phyloP scores from a whole-genome alignment of 2,797 vertebrate species.

The Gymnopithys bicolor region DNA sequence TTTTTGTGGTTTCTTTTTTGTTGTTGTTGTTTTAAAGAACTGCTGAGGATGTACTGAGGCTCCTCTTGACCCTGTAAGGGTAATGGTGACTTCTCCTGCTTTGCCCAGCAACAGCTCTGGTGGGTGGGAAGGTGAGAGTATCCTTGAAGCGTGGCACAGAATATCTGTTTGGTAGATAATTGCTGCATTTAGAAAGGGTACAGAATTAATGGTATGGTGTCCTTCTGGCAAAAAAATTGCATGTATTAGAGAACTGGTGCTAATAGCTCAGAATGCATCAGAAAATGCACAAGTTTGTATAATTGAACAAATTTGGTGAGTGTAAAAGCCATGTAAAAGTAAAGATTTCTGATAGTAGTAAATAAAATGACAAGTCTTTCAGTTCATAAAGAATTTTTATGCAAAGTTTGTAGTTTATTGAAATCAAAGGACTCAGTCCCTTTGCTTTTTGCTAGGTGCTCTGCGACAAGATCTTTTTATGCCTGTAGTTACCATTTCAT shows the following conservation, averaged over 20 bases:
- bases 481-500: neutral
- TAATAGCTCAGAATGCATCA: conserved; percentile 15
- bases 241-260: neutral
- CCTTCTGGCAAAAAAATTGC: neutral
- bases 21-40: neutral
- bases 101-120: neutral
- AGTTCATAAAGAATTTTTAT: neutral
- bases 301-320: neutral
- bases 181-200: conserved; percentile 29
- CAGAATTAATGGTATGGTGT: conserved; percentile 30
- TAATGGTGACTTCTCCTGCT: neutral
- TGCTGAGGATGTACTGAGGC: neutral
- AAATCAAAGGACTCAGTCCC: neutral
- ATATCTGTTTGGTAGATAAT: conserved; percentile 31
- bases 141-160: conserved; percentile 23
- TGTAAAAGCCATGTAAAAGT: neutral
- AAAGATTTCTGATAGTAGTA: neutral
- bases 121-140: conserved; percentile 23
- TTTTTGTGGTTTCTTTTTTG: neutral
- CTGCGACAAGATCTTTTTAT: neutral
- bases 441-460: neutral
- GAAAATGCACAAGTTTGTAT: neutral
- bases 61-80: neutral
- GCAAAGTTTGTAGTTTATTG: neutral
- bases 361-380: neutral